Evolutionary conservation across 2,113 vertebrate species (phyloP), one percentile per base, ranked within the genome.

Genomic region (Oreotrochilus melanogaster): DNA sequence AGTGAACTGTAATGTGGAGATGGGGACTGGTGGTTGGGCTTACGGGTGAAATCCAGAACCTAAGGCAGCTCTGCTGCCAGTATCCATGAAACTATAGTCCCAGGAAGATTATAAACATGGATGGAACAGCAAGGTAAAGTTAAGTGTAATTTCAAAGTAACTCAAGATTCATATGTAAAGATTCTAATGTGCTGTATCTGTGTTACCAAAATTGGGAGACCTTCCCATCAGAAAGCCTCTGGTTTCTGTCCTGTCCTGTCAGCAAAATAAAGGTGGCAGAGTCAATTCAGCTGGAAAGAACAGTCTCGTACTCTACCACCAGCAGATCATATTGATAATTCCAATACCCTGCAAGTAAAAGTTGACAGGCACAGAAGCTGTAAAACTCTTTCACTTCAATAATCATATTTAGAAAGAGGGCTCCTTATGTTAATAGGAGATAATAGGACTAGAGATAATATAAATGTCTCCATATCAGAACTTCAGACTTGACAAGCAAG

Each of bases 381-480:
- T 86, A 74, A 75, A 71, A 71, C 81, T 78, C n/a, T 78, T 93
- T 95, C 17, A 64, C 48, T 85, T 86, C 76, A 89, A 25, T 90
- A 95, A 84, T 88, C 65, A 10, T 88, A 47, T 93, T 92, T 92
- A 83, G 64, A 16, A 80, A 35, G 31, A 81, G 17, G 39, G 23
- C 14, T 89, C 35, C 72, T 88, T 39, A 39, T 11, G 10, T 39
- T 39, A 39, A 35, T 60, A 71, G 83, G 64, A 89, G 18, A 35
- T 89, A 91, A 81, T 76, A 67, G 39, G 37, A 84, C 64, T 67
- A 54, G 75, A 81, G 79, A 60, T 86, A 89, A 92, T 91, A 81
- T 62, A 89, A 89, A 93, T 75, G 64, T 86, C 88, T 92, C 9
- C 23, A 16, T 74, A 90, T 83, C 51, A 56, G 91, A 93, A 86